Base-by-base conservation (phyloP, 2,113 vertebrate genomes). In the Monopterus albus region DNA sequence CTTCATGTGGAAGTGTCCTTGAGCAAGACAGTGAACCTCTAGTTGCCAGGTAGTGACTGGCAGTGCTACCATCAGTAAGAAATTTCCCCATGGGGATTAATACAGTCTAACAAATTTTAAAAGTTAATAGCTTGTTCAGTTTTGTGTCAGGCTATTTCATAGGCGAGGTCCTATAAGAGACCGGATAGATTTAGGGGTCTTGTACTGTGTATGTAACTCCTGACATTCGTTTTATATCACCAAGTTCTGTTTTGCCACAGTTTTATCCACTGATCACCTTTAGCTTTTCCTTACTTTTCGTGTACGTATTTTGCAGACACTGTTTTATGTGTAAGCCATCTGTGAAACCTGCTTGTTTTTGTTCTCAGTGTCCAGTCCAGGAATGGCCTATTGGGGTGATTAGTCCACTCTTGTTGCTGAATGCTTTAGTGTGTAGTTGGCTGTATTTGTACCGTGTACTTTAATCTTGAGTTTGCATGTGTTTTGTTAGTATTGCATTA, bases 221-320 rank as follows among this genome's bases (percentile, higher is more conserved):
- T n/a, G n/a, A n/a, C n/a, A n/a, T n/a, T n/a, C n/a, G n/a, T 40
- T 18, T 40, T 69, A 45, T 50, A 18, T 17, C 11, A 39, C 15
- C 0, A 3, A 3, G 60, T 31, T 40, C 40, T 56, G 49, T 57
- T 77, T 56, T 33, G 11, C 65, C 40, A 12, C 20, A 31, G 25
- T n/a, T 46, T 43, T 46, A 61, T 59, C 53, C 3, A 29, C 40
- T 36, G 33, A 65, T 69, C 40, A 75, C 59, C 33, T 76, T 71
- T 42, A 29, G 40, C 53, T 62, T 58, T 66, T 67, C 15, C 17
- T 52, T 55, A 18, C 29, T 61, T 82, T 68, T 21, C 45, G 3
- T 55, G 65, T 15, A 39, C 29, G 47, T n/a, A 47, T 40, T 75
- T 42, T 78, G 69, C 57, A 70, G 56, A 77, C 28, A 6, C 20